phyloP scores from a whole-genome alignment of 2,797 vertebrate species.

The Urosaurus nigricauda region DNA sequence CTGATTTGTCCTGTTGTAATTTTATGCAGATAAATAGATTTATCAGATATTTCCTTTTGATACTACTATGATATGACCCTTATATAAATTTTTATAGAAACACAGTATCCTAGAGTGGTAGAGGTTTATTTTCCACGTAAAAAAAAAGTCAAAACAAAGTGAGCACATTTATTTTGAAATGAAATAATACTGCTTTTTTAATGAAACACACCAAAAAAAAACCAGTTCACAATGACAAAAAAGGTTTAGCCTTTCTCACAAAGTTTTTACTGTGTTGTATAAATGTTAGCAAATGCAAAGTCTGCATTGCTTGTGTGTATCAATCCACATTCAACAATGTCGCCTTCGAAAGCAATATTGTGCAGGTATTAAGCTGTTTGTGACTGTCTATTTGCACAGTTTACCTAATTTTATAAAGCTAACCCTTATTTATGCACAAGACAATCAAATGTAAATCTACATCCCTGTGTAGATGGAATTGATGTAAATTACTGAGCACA shows the following conservation, averaged over 20 bases:
- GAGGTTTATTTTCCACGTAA: constrained; percentile 84
- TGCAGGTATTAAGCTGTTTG: constrained; percentile 80
- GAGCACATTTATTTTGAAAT: constrained; percentile 79
- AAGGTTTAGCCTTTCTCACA: constrained; percentile 83
- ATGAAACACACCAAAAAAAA: constrained; percentile 68
- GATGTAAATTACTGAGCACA: constrained; percentile 80
- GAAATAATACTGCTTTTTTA: constrained; percentile 79
- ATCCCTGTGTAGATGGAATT: constrained; percentile 73
- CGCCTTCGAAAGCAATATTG: constrained; percentile 82
- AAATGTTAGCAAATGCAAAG: constrained; percentile 80
- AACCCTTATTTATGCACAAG: constrained; percentile 83
- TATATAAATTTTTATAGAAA: constrained; percentile 85
- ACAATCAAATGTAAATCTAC: constrained; percentile 83
- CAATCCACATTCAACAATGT: constrained; percentile 76
- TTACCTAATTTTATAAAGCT: constrained; percentile 75
- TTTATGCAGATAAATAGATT: constrained; percentile 77
- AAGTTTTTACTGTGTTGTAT: constrained; percentile 78
- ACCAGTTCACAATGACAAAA: constrained; percentile 48
- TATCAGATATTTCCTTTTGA: constrained; percentile 79
- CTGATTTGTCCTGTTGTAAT: constrained; percentile 78
- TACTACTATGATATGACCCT: constrained; percentile 77
- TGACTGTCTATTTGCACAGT: constrained; percentile 82
- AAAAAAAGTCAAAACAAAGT: constrained; percentile 72
- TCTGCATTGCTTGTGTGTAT: constrained; percentile 78
- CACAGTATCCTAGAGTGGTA: constrained; percentile 83